phyloP scores from a whole-genome alignment of 2,888 invertebrate species.

The Mythimna pallens region DNA sequence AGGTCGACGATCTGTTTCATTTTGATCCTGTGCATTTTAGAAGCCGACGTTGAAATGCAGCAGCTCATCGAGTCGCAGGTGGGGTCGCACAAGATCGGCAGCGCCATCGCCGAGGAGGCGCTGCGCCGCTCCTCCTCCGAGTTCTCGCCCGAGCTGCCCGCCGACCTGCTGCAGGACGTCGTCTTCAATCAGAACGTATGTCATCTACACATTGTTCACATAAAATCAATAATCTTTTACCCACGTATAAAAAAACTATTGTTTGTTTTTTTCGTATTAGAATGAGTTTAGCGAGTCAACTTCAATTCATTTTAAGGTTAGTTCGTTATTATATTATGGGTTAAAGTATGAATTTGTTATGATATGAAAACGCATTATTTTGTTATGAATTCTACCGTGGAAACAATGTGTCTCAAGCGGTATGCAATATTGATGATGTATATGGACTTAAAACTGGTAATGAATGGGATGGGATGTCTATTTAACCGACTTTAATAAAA shows the following conservation, averaged over 20 bases:
- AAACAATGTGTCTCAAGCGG: no score
- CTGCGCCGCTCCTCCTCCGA: constrained; percentile 79
- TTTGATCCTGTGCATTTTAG: constrained; percentile 68
- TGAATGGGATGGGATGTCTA: no score
- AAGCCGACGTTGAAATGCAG: constrained; percentile 92
- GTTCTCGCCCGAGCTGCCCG: constrained; percentile 76
- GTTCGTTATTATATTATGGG: no score
- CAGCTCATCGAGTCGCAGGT: constrained; percentile 94
- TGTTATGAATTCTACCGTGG: no score
- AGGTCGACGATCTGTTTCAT: background rate
- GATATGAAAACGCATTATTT: no score
- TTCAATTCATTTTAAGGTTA: no score
- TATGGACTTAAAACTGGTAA: no score
- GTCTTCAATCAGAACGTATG: constrained; percentile 78
- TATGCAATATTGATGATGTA: no score
- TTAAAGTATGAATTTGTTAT: no score
- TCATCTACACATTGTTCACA: background rate
- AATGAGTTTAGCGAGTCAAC: no score
- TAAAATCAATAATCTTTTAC: background rate
- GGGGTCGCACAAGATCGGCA: constrained; percentile 96
- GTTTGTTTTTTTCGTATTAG: no score
- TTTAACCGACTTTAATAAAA: no score
- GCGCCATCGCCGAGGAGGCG: constrained; percentile 95
- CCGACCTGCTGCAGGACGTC: constrained; percentile 78
- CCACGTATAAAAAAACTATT: background rate